phyloP scores from a whole-genome alignment of 2,888 invertebrate species.

The Drosophila meridiana region DNA sequence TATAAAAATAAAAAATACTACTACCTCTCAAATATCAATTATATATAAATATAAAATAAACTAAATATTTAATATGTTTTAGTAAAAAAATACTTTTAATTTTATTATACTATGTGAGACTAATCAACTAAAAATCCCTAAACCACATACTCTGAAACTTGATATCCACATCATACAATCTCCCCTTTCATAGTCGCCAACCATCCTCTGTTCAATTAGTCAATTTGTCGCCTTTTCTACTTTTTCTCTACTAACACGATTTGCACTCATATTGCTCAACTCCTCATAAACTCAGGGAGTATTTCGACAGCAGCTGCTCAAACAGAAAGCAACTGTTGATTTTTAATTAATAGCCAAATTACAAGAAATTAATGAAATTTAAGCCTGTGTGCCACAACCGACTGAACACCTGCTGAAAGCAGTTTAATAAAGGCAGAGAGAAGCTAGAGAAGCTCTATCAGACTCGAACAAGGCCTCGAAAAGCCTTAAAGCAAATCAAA shows the following conservation, averaged over 20 bases:
- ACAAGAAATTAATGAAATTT: slow-evolving; percentile 54
- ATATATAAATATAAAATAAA: no score
- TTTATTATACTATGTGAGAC: no score
- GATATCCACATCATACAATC: neutral
- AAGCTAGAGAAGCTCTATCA: slow-evolving; percentile 6
- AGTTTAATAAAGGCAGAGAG: slow-evolving; percentile 19
- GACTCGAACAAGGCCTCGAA: no score
- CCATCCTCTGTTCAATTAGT: neutral
- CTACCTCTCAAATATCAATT: no score
- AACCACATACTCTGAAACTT: no score
- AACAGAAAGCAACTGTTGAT: slow-evolving; percentile 51
- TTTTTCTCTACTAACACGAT: neutral
- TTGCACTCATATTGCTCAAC: neutral
- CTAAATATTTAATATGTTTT: no score
- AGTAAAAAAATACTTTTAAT: no score
- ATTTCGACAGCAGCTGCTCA: slow-evolving; percentile 1
- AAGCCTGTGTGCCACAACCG: slow-evolving; percentile 8
- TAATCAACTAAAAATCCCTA: no score
- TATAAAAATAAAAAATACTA: no score
- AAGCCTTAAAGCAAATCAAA: slow-evolving; percentile 36
- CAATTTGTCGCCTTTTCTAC: neutral
- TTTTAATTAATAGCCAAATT: slow-evolving; percentile 58
- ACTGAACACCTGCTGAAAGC: neutral
- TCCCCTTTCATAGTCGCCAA: neutral
- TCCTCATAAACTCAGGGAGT: neutral